Evolutionary conservation across 2,797 vertebrate genomes (phyloP), one percentile per base, ranked within the genome.

Genomic region (Rhinophrynus dorsalis): DNA sequence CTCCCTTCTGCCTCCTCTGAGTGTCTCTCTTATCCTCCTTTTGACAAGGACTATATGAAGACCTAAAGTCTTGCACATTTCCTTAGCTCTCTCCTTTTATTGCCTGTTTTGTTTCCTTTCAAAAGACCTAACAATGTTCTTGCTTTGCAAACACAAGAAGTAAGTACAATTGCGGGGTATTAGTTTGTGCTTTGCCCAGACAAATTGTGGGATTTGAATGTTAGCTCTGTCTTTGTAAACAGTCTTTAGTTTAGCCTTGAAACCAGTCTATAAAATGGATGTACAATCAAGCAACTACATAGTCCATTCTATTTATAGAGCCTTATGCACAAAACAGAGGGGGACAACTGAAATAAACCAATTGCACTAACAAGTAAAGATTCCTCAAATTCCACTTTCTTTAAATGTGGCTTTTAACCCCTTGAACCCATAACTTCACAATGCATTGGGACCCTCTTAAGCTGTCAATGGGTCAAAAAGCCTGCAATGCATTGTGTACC

Each of bases 11-110:
- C 33, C 29, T 59, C 62, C 62, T 59, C 57, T 59, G 47, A 66
- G 62, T 59, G 69, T 58, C 55, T 73, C 62, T 52, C 67, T 72
- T 13, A 42, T 51, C 52, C 68, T 72, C 32, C 27, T 73, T 60
- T 65, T 66, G 35, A 44, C 38, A 9, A 37, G 47, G 42, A 51
- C 35, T 27, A 8, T 10, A 33, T 35, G 9, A 8, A 44, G 45
- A 44, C 15, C 29, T 69, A 52, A 27, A 69, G 47, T 58, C 56
- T 54, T 18, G 45, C 55, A 45, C 32, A n/a, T 50, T 23, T 30
- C 38, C 52, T 45, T 59, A 65, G 60, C 44, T 42, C 52, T 48
- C 58, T 58, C 26, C 33, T 10, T 44, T 51, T 21, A 54, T 30
- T 56, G 45, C 58, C 32, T 60, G 54, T 57, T 37, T 37, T 54